Conservation (phyloP, 1,140 invertebrate species). For the Psix sp. region DNA sequence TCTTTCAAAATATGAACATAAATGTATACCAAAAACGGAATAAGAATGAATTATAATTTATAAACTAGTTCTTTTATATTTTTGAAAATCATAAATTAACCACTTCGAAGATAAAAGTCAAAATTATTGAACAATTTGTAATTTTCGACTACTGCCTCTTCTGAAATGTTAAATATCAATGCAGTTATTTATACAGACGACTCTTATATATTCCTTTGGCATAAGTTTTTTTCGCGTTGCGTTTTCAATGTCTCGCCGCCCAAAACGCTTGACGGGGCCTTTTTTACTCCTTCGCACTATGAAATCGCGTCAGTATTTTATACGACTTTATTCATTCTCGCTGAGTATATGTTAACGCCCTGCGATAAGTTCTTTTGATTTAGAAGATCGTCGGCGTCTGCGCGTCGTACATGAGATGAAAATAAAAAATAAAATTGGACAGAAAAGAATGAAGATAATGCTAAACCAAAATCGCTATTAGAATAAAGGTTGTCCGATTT, state of each 20-base stretch:
- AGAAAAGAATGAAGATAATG: slow-evolving; percentile 21
- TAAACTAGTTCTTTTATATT: too few species aligned
- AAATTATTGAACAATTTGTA: too few species aligned
- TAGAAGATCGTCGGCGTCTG: slow-evolving; percentile 48
- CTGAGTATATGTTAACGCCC: slow-evolving; percentile 48
- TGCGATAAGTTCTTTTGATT: slow-evolving; percentile 44
- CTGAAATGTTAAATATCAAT: too few species aligned
- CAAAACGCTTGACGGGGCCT: slow-evolving; percentile 25
- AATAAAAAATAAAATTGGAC: slow-evolving; percentile 39
- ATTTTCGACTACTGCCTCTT: too few species aligned
- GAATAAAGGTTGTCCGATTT: too few species aligned
- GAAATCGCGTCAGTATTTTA: slow-evolving; percentile 38
- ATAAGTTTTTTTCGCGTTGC: too few species aligned
- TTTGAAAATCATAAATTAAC: too few species aligned
- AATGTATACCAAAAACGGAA: too few species aligned
- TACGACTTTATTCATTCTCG: slow-evolving; percentile 50
- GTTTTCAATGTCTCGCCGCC: slow-evolving; percentile 25
- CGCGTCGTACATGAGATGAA: slow-evolving; percentile 38
- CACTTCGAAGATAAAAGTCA: too few species aligned
- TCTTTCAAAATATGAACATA: too few species aligned
- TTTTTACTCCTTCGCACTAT: slow-evolving; percentile 15
- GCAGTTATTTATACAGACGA: slow-evolving; percentile 22
- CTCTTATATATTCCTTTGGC: slow-evolving; percentile 23
- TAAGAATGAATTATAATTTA: too few species aligned
- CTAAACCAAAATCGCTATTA: slow-evolving; percentile 6